phyloP scores from a whole-genome alignment of 2,113 vertebrate genomes.

The Microtus montanus region DNA sequence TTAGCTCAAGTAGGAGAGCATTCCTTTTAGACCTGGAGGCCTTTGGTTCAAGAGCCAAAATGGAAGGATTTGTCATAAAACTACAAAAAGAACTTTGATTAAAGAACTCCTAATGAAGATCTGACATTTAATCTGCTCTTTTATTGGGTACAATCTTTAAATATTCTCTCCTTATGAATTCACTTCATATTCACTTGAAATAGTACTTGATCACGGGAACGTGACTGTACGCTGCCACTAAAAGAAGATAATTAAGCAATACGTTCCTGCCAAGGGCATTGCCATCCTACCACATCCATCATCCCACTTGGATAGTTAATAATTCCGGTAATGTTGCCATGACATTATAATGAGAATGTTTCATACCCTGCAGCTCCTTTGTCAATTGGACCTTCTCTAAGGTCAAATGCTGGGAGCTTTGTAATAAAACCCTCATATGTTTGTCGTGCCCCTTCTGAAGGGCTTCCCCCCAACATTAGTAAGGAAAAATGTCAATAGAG shows the following conservation, averaged over 20 bases:
- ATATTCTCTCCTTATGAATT: conserved; percentile 72
- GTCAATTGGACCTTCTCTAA: conserved; percentile 56
- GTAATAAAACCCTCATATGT: conserved; percentile 42
- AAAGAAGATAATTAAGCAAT: conserved; percentile 77
- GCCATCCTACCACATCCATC: conserved; percentile 56
- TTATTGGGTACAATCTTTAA: conserved; percentile 74
- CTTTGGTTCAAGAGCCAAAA: conserved; percentile 70
- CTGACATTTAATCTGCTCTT: conserved; percentile 79
- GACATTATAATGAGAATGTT: conserved; percentile 60
- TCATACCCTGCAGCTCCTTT: conserved; percentile 53
- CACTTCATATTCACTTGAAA: conserved; percentile 67
- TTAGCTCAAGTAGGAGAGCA: conserved; percentile 63
- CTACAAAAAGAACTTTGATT: conserved; percentile 61
- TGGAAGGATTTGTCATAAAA: conserved; percentile 75
- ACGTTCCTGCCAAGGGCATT: conserved; percentile 72
- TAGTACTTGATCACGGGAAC: conserved; percentile 66
- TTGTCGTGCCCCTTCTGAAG: conserved; percentile 39
- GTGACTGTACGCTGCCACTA: conserved; percentile 54
- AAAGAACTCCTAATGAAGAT: conserved; percentile 74
- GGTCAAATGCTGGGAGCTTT: conserved; percentile 40
- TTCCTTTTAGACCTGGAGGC: conserved; percentile 43
- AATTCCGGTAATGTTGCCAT: conserved; percentile 59
- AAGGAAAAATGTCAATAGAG: conserved; percentile 50
- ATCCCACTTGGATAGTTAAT: conserved; percentile 65
- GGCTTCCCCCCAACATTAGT: not conserved